Percentiles rank a stretch among this genome's conserved stretches.
Conservation (phyloP, 1,140 invertebrate species). For the Bombyx mandarina region DNA sequence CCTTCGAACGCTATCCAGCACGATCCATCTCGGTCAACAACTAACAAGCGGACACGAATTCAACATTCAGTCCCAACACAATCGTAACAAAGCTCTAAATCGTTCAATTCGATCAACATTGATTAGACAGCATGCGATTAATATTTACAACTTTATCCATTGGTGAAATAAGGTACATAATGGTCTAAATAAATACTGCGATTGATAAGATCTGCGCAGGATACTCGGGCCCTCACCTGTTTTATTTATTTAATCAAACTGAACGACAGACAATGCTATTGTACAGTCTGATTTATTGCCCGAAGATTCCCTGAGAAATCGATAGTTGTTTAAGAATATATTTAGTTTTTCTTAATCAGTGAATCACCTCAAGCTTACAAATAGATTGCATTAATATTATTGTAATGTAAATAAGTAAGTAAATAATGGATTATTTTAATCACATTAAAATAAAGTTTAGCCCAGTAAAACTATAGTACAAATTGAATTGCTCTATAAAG, state of each 20-base stretch:
- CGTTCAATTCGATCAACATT: conserved; percentile 4
- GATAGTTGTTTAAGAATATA: conserved; percentile 24
- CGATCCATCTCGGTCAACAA: conserved; percentile 14
- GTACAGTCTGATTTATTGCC: conserved; percentile 60
- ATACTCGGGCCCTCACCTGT: conserved; percentile 54
- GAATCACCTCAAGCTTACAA: no score
- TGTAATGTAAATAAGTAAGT: no score
- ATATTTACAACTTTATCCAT: no score
- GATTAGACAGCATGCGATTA: conserved; percentile 15
- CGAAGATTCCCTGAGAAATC: conserved; percentile 43
- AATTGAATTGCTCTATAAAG: no score
- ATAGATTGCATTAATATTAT: no score
- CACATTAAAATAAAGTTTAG: no score
- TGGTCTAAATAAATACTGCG: conserved; percentile 39
- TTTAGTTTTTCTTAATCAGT: no score
- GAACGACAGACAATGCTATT: conserved; percentile 67
- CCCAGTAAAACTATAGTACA: no score
- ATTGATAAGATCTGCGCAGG: conserved; percentile 57
- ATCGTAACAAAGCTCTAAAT: conserved; percentile 33
- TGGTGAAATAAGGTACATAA: conserved; percentile 21
- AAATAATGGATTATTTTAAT: no score
- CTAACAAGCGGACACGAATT: conserved; percentile 27
- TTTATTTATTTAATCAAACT: conserved; percentile 65
- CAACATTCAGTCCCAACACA: conserved; percentile 29
- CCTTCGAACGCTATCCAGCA: background rate